Base-by-base conservation (phyloP, 2,797 vertebrate species). In the Ambastaia sidthimunki region DNA sequence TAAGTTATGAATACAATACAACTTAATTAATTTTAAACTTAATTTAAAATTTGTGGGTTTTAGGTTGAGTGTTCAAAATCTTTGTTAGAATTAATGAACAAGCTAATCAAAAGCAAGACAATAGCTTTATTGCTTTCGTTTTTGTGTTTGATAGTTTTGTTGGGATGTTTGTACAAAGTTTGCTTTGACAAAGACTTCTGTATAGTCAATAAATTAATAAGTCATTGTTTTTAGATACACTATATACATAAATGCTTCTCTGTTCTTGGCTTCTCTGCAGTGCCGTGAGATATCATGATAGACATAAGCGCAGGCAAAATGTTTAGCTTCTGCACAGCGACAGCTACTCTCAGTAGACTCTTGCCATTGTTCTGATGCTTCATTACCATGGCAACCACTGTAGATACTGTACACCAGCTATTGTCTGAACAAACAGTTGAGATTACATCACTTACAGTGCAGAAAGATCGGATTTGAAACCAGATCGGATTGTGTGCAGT, bases 11-110 rank as follows among this genome's bases (percentile, higher is more conserved):
- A 60, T 28, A 28, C 57, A 1, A 4, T 23, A 23, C 55, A 23
- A 19, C 11, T 57, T n/a, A 15, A 16, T 63, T 21, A 50, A 5
- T 21, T 63, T 34, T 50, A 4, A 15, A 11, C n/a, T 76, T 11
- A 21, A n/a, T n/a, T n/a, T n/a, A 19, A 34, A 63, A 63, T 19
- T 6, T 21, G 23, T 21, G 31, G 23, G 28, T 74, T 63, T 63
- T 34, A 59, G 47, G 59, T 31, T 74, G 18, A 10, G 37, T 41
- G 37, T 41, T 41, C 9, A 63, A 63, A 74, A 50, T 63, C 44
- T 19, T 74, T 74, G 44, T 65, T 52, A 34, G 25, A 74, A 63
- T 50, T 62, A 63, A 37, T 37, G 7, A 50, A 63, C 23, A 69
- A 25, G 48, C 47, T 3, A 48, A 31, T 74, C 18, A 74, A 74